Conservation (phyloP, 2,797 vertebrate species). For the Odontamblyopus lacepedii region DNA sequence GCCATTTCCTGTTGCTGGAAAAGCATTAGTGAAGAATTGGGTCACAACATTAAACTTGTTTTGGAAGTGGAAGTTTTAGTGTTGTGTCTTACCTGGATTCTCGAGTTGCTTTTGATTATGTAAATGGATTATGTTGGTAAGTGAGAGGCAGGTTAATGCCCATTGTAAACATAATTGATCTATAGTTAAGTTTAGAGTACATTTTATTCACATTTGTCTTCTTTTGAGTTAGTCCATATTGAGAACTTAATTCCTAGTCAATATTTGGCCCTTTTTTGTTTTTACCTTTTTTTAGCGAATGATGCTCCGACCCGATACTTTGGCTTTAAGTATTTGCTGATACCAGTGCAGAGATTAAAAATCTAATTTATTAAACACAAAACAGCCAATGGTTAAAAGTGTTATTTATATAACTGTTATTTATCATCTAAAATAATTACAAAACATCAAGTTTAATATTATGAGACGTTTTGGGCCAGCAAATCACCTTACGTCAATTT, state of each 20-base stretch:
- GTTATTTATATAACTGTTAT: too few relatives aligned
- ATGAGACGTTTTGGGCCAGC: too few relatives aligned
- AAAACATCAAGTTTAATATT: too few relatives aligned
- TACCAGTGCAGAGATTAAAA: too few relatives aligned
- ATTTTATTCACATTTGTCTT: neutral
- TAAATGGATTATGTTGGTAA: conserved; percentile 3
- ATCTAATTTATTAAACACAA: too few relatives aligned
- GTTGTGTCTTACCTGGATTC: neutral
- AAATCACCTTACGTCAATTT: too few relatives aligned
- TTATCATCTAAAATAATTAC: too few relatives aligned
- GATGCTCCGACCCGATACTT: too few relatives aligned
- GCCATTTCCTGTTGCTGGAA: conserved; percentile 6
- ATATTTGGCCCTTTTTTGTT: neutral
- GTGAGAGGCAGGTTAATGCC: neutral
- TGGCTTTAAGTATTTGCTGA: too few relatives aligned
- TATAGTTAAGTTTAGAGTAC: neutral
- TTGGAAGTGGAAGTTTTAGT: neutral
- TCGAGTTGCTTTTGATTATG: neutral
- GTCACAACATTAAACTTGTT: neutral
- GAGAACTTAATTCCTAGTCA: neutral
- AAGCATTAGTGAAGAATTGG: conserved; percentile 1
- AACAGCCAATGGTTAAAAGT: too few relatives aligned
- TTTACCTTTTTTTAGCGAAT: too few relatives aligned
- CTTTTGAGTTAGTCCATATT: neutral
- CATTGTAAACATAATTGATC: neutral